These are phyloP conservation scores for Rhyacophila evoluta DNA, from an alignment of 2,888 invertebrate genomes.

Conservation along the genomic window DNA sequence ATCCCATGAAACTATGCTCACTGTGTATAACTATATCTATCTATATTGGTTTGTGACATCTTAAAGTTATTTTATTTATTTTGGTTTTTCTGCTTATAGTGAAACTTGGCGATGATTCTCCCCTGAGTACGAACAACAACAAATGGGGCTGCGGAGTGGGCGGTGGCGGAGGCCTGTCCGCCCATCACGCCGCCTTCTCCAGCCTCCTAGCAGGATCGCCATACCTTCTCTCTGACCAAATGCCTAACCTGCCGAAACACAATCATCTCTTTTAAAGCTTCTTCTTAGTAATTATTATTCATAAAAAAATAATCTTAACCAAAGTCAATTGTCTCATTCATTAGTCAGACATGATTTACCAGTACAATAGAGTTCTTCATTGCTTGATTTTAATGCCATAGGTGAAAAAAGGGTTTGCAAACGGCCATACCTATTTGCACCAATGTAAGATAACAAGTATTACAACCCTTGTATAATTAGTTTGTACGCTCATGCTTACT, in stretches of 20 bases:
- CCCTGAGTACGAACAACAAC: constrained; percentile 62
- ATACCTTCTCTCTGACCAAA: constrained; percentile 63
- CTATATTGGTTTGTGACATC: too few relatives aligned
- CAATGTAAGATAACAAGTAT: too few relatives aligned
- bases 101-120: constrained; percentile 62
- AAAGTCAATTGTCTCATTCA: background rate
- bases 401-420: too few relatives aligned
- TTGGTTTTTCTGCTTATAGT: constrained; percentile 60
- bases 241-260: constrained; percentile 52
- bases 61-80: too few relatives aligned
- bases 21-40: too few relatives aligned
- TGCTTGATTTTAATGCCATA: too few relatives aligned
- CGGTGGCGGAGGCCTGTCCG: constrained; percentile 57
- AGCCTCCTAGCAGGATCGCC: constrained; percentile 66
- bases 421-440: too few relatives aligned
- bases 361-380: too few relatives aligned
- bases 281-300: background rate
- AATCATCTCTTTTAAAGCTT: constrained; percentile 52
- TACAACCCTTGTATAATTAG: too few relatives aligned
- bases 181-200: constrained; percentile 64
- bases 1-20: too few relatives aligned
- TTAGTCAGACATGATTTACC: background rate
- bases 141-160: constrained; percentile 60
- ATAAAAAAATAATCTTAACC: background rate
- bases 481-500: too few relatives aligned